A percentile compares a stretch with the other conserved stretches of the same genome.
Evolutionary conservation across 2,113 vertebrate genomes (phyloP).

Genomic region (Sturnus vulgaris): DNA sequence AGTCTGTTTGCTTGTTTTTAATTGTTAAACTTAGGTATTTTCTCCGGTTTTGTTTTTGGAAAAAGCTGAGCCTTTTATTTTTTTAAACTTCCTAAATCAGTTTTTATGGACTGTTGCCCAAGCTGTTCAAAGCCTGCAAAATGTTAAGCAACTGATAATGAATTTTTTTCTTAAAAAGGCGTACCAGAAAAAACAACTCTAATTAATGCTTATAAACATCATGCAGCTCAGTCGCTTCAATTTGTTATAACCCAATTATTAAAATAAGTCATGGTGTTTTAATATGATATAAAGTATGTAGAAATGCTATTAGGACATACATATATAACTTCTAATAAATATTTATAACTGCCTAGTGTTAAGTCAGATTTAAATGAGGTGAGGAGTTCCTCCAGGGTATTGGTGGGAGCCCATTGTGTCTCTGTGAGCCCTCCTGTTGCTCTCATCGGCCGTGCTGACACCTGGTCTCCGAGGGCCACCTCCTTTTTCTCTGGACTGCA

Average conservation of each 20-base stretch:
- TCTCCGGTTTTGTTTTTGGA: background rate
- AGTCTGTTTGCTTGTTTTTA: background rate
- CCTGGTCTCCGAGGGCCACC: conserved; percentile 8
- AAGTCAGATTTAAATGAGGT: background rate
- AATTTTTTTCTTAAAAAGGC: background rate
- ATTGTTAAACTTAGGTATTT: background rate
- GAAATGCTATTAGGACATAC: background rate
- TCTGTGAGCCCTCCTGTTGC: background rate
- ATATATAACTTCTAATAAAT: background rate
- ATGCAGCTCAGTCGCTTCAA: background rate
- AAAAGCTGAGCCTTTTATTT: background rate
- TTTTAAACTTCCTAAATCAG: background rate
- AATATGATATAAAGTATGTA: background rate
- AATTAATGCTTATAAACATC: background rate
- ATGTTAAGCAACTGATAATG: background rate
- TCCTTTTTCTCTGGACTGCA: background rate
- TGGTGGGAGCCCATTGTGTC: background rate
- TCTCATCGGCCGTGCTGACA: fast-evolving
- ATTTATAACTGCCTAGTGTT: background rate
- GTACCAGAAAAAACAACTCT: background rate
- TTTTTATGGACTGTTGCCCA: background rate
- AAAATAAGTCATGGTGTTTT: background rate
- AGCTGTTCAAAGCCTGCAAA: background rate
- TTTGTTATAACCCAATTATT: background rate
- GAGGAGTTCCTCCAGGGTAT: background rate